These are phyloP conservation scores for Apodemia duryi DNA, from an alignment of 2,888 invertebrate genomes.

Conservation along the genomic window DNA sequence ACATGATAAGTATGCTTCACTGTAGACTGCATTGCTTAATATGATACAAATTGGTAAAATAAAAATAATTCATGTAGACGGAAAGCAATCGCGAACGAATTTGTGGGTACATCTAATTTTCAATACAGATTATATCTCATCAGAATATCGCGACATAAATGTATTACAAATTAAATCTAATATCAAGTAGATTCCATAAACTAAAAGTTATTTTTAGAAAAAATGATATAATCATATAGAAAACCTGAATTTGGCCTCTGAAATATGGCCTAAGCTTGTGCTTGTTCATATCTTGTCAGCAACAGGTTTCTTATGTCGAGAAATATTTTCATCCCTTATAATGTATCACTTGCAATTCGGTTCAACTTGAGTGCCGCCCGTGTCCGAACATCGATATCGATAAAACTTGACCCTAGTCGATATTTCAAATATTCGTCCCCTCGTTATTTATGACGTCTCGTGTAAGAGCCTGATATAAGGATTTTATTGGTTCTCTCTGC, in stretches of 20 bases:
- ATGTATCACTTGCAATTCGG: conserved; percentile 55
- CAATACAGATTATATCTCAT: too few species aligned
- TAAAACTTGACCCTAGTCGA: conserved; percentile 37
- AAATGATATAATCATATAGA: background rate
- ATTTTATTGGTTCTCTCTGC: conserved; percentile 46
- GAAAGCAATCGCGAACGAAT: too few species aligned
- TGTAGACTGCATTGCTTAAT: too few species aligned
- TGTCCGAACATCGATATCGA: conserved; percentile 37
- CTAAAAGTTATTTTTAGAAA: background rate
- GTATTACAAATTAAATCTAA: too few species aligned
- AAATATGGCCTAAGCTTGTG: conserved; percentile 34
- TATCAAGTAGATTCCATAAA: too few species aligned
- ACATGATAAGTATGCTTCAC: too few species aligned
- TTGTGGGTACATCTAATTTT: too few species aligned
- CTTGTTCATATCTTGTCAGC: conserved; percentile 50
- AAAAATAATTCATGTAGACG: too few species aligned
- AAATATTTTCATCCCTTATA: conserved; percentile 69
- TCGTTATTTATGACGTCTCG: conserved; percentile 52
- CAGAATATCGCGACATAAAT: too few species aligned
- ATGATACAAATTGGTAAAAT: too few species aligned
- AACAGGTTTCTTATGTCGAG: conserved; percentile 64
- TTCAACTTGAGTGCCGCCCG: conserved; percentile 40
- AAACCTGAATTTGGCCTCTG: conserved; percentile 26
- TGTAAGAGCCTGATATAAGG: conserved; percentile 53
- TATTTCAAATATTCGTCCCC: conserved; percentile 44